Conservation (phyloP, 2,888 invertebrate species). For the Gymnocheta viridis region DNA sequence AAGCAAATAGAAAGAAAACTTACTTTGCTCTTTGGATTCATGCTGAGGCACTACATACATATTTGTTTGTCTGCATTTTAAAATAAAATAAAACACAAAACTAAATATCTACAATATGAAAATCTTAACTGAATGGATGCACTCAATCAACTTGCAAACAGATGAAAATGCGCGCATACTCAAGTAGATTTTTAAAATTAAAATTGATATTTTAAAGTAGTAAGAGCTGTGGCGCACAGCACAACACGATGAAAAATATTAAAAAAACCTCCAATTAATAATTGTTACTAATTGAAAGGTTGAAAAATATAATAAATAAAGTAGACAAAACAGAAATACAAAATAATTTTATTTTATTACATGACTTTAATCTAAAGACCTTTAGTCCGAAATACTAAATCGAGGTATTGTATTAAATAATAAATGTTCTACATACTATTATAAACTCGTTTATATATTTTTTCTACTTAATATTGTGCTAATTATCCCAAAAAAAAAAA, state of each 20-base stretch:
- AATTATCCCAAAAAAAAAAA: background rate
- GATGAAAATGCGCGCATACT: slow-evolving; percentile 65
- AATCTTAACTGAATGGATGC: slow-evolving; percentile 40
- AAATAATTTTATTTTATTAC: slow-evolving; percentile 5
- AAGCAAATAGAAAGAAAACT: background rate
- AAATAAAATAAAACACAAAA: slow-evolving; percentile 3
- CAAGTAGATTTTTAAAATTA: slow-evolving; percentile 53
- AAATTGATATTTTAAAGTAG: slow-evolving; percentile 41
- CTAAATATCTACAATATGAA: background rate
- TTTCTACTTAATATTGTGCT: background rate
- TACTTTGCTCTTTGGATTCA: background rate
- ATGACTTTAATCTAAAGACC: slow-evolving; percentile 10
- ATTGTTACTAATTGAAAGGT: slow-evolving; percentile 64
- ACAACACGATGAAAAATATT: background rate
- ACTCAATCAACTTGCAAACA: slow-evolving; percentile 35
- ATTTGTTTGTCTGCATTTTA: background rate
- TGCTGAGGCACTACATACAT: background rate
- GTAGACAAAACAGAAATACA: slow-evolving; percentile 15
- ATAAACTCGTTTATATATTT: background rate
- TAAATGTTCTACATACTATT: background rate
- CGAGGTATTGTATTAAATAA: background rate
- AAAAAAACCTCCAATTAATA: slow-evolving; percentile 34
- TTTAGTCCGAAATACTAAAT: background rate
- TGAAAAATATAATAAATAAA: slow-evolving; percentile 20
- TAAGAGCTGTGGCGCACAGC: slow-evolving; percentile 19